Conservation (phyloP, 2,797 vertebrate genomes). For the Acipenser transmontanus region DNA sequence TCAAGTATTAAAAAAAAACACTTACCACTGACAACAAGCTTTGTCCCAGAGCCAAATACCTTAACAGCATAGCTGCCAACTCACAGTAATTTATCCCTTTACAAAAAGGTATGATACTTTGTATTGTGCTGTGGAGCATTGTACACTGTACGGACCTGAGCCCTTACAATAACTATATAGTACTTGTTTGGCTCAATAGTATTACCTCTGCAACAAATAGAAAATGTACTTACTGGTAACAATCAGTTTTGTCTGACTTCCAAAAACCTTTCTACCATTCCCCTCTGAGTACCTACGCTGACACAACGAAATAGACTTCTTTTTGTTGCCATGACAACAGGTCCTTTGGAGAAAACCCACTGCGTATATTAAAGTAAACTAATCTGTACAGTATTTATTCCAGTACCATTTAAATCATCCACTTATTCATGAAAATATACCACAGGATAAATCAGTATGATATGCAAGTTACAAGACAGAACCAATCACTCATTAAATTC, state of each 20-base stretch:
- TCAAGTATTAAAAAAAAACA: neutral
- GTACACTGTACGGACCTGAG: too few relatives aligned
- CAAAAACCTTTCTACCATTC: neutral
- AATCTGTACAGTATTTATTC: too few relatives aligned
- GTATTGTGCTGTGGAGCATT: too few relatives aligned
- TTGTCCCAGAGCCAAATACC: neutral
- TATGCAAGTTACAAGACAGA: too few relatives aligned
- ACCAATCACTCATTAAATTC: too few relatives aligned
- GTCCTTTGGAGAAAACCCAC: too few relatives aligned
- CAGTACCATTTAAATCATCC: too few relatives aligned
- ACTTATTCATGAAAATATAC: too few relatives aligned
- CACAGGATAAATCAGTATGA: too few relatives aligned
- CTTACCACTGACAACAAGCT: neutral
- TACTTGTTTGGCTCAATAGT: neutral
- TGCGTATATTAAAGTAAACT: too few relatives aligned
- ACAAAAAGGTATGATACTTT: neutral
- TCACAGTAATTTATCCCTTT: neutral
- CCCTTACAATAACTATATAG: neutral
- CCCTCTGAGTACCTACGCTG: neutral
- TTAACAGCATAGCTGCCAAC: neutral
- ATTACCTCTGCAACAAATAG: neutral
- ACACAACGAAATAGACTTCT: too few relatives aligned
- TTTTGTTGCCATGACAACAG: too few relatives aligned
- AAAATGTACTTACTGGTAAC: conserved; percentile 10
- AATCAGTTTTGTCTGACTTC: conserved; percentile 7